These are phyloP conservation scores for Ametastegia equiseti DNA, from an alignment of 2,888 invertebrate species.

Conservation along the genomic window DNA sequence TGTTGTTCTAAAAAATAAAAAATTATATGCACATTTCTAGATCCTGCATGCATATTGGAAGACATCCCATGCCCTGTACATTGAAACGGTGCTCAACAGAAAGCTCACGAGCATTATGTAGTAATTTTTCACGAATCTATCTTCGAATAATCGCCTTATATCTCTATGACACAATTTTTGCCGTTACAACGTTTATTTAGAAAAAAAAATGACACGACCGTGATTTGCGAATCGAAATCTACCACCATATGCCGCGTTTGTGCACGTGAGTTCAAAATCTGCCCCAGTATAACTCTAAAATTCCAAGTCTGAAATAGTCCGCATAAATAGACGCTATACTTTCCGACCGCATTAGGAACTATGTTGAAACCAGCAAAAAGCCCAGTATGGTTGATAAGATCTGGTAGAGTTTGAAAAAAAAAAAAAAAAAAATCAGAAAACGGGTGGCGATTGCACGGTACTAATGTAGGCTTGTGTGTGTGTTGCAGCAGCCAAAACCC, in stretches of 20 bases:
- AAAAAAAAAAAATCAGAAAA: constrained; percentile 1
- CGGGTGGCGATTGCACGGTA: constrained; percentile 51
- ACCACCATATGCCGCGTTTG: background rate
- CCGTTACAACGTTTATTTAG: background rate
- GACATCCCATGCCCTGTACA: too few relatives aligned
- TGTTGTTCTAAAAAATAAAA: background rate
- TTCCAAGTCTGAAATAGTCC: background rate
- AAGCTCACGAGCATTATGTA: background rate
- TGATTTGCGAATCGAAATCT: background rate
- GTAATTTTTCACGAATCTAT: background rate
- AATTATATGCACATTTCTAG: background rate
- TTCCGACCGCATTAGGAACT: constrained; percentile 43
- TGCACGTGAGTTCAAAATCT: background rate
- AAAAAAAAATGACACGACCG: constrained; percentile 13
- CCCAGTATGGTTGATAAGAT: constrained; percentile 32
- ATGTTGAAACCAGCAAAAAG: constrained; percentile 49
- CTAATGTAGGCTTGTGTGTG: constrained; percentile 71
- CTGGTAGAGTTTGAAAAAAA: constrained; percentile 7
- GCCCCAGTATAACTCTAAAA: background rate
- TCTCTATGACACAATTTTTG: background rate
- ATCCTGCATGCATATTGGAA: background rate
- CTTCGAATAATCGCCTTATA: background rate
- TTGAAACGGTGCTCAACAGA: too few relatives aligned
- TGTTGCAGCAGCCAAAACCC: constrained; percentile 77
- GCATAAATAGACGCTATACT: background rate